Conservation (phyloP, 2,797 vertebrate species). For the Onychomys arenicola region DNA sequence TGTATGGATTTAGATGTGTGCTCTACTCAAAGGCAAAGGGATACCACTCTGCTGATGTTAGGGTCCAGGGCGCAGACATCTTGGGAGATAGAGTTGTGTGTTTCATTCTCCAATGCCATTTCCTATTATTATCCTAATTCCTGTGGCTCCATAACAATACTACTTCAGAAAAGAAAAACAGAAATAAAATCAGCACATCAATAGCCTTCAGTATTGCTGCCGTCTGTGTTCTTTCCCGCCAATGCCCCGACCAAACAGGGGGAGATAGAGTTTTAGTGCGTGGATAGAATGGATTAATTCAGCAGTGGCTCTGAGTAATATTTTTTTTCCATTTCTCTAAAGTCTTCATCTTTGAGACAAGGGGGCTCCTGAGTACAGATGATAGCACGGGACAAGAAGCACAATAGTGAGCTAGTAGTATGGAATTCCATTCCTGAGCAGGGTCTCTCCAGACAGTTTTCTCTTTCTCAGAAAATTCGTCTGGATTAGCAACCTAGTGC, state of each 20-base stretch:
- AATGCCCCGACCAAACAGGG: no score
- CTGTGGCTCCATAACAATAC: not conserved
- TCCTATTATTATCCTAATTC: not conserved
- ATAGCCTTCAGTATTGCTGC: not conserved
- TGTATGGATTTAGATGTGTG: not conserved
- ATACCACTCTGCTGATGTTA: not conserved
- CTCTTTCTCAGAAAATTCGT: not conserved
- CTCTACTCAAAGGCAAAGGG: not conserved
- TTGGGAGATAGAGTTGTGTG: not conserved
- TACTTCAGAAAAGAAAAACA: not conserved
- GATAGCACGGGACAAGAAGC: not conserved
- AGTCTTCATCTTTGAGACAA: not conserved
- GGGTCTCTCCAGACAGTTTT: not conserved
- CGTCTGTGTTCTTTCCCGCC: not conserved
- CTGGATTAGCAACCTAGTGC: not conserved
- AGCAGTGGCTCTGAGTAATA: not conserved
- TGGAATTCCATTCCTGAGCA: accelerated
- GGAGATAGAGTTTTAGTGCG: not conserved
- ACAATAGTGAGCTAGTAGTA: not conserved
- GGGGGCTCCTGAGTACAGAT: not conserved
- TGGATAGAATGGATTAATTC: not conserved
- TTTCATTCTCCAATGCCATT: not conserved
- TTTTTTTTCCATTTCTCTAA: not conserved
- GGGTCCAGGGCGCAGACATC: no score
- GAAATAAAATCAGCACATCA: not conserved